These are phyloP conservation scores for Eledona agricola DNA, from an alignment of 2,888 invertebrate genomes.

Conservation along the genomic window DNA sequence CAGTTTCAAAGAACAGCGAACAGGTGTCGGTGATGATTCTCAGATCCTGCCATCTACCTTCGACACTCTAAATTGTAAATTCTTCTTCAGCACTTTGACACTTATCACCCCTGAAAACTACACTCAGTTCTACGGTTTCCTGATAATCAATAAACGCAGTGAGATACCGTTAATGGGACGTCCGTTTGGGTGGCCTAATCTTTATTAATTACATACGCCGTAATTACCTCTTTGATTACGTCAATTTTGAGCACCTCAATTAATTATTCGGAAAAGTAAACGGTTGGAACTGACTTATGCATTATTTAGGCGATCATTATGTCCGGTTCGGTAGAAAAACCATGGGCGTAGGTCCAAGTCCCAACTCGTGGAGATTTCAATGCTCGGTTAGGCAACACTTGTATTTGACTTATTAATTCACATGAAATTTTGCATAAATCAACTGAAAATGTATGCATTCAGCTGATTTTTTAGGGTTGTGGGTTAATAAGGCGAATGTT, in stretches of 20 bases:
- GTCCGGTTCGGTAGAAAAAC: too few species aligned
- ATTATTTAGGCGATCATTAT: too few species aligned
- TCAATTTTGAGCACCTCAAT: constrained; percentile 28
- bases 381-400: too few species aligned
- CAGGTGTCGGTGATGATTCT: constrained; percentile 54
- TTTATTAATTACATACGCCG: constrained; percentile 26
- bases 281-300: constrained; percentile 14
- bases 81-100: constrained; percentile 18
- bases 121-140: constrained; percentile 3
- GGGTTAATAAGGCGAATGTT: too few species aligned
- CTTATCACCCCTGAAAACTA: constrained; percentile 15
- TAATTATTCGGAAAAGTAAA: constrained; percentile 27
- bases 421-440: too few species aligned
- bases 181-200: constrained; percentile 25
- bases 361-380: too few species aligned
- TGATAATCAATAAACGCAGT: constrained; percentile 10
- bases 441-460: too few species aligned
- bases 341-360: too few species aligned
- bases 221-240: constrained; percentile 29
- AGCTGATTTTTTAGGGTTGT: too few species aligned
- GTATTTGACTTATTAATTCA: too few species aligned
- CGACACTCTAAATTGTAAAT: constrained; percentile 16
- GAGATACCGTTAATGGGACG: constrained; percentile 19
- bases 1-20: constrained; percentile 42
- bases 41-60: constrained; percentile 41